A percentile compares a stretch with the other conserved stretches of the same genome.
Evolutionary conservation across 2,888 invertebrate species (phyloP).

Genomic region (Chesias legatella): DNA sequence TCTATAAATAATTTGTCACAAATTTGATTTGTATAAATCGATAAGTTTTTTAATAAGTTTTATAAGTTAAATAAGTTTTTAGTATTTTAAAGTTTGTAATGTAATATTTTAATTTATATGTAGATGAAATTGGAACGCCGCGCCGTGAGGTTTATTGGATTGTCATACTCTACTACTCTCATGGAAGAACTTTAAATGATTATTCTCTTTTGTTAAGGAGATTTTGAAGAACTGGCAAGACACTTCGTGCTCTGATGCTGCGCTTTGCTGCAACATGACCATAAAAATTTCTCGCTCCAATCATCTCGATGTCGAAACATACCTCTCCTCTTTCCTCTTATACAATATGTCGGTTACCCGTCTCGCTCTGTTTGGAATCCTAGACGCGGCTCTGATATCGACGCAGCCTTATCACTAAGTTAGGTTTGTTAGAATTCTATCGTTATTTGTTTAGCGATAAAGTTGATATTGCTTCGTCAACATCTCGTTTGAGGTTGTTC

Average conservation of each 20-base stretch:
- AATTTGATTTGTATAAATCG: too few species aligned
- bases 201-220: too few species aligned
- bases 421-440: constrained; percentile 36
- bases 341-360: constrained; percentile 18
- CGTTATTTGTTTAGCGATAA: constrained; percentile 41
- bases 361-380: constrained; percentile 62
- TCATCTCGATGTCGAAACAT: constrained; percentile 65
- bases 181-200: too few species aligned
- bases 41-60: too few species aligned
- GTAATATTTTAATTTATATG: too few species aligned
- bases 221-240: too few species aligned
- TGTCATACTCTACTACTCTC: too few species aligned
- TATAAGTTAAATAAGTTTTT: too few species aligned
- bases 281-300: constrained; percentile 74
- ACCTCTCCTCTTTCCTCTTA: constrained; percentile 42
- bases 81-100: too few species aligned
- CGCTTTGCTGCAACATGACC: constrained; percentile 67
- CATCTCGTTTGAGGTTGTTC: constrained; percentile 58
- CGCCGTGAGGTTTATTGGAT: too few species aligned
- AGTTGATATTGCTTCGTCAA: constrained; percentile 48
- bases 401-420: constrained; percentile 71
- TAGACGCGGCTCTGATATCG: constrained; percentile 77
- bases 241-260: constrained; percentile 59
- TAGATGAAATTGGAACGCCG: too few species aligned
- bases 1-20: too few species aligned